These are phyloP conservation scores for Drosophila borealis DNA, from an alignment of 2,888 invertebrate genomes.

Conservation along the genomic window DNA sequence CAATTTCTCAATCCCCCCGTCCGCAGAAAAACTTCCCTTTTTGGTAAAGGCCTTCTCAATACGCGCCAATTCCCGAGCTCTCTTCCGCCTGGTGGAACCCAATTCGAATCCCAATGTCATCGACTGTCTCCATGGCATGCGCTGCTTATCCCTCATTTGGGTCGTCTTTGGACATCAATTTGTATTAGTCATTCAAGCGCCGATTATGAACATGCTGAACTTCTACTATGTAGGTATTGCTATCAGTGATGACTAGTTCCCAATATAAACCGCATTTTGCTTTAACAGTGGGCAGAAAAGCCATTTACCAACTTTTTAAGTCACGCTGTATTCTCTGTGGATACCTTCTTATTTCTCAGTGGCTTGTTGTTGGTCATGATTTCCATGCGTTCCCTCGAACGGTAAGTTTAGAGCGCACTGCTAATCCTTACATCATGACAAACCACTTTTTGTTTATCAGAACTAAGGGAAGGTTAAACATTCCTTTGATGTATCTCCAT, in stretches of 20 bases:
- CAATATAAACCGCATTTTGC: background rate
- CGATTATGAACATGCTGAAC: conserved; percentile 58
- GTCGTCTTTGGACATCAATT: conserved; percentile 69
- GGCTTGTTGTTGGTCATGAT: conserved; percentile 85
- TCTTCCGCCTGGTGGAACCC: conserved; percentile 51
- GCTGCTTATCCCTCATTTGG: conserved; percentile 85
- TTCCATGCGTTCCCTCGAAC: conserved; percentile 63
- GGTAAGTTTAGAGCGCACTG: conserved; percentile 36
- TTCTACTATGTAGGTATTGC: conserved; percentile 32
- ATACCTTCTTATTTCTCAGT: conserved; percentile 87
- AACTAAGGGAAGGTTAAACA: conserved; percentile 72
- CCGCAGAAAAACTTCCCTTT: conserved; percentile 30
- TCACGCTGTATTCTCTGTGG: conserved; percentile 86
- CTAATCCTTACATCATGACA: background rate
- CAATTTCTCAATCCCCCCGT: conserved; percentile 6
- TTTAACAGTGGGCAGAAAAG: conserved; percentile 64
- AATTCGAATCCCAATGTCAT: conserved; percentile 42
- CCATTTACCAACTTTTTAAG: conserved; percentile 68
- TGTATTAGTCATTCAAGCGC: conserved; percentile 9
- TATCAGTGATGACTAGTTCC: background rate
- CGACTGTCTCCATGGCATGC: conserved; percentile 83
- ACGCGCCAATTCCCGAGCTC: conserved; percentile 54
- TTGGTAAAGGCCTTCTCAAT: conserved; percentile 63
- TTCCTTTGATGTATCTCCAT: conserved; percentile 82
- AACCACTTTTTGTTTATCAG: background rate